Evolutionary conservation across 2,888 invertebrate genomes (phyloP).

Genomic region (Oxycera nigricornis): DNA sequence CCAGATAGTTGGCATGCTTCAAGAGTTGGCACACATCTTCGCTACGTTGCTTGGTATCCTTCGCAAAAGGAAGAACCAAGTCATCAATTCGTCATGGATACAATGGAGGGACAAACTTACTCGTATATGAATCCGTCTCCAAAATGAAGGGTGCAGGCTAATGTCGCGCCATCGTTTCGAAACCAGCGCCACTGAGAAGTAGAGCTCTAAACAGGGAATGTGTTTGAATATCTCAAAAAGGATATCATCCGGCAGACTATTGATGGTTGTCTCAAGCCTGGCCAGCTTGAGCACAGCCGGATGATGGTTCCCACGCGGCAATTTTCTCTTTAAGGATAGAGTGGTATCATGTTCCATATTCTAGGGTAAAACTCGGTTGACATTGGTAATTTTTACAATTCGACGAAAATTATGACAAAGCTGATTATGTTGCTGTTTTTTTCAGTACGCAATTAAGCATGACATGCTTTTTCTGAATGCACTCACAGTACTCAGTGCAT

Average conservation of each 20-base stretch:
- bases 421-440: conserved; percentile 13
- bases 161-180: conserved; percentile 39
- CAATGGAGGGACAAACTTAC: conserved; percentile 42
- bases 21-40: conserved; percentile 34
- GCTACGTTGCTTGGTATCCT: conserved; percentile 10
- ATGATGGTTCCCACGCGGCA: conserved; percentile 10
- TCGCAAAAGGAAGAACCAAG: not conserved
- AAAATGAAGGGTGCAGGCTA: conserved; percentile 29
- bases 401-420: conserved; percentile 10
- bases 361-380: conserved; percentile 39
- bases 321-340: conserved; percentile 40
- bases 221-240: conserved; percentile 43
- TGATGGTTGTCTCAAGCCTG: conserved; percentile 23
- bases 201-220: conserved; percentile 36
- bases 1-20: conserved; percentile 1
- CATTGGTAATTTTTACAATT: conserved; percentile 40
- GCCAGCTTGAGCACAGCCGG: conserved; percentile 12
- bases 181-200: conserved; percentile 29
- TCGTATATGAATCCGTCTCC: conserved; percentile 36
- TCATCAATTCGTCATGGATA: not conserved
- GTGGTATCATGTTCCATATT: conserved; percentile 43
- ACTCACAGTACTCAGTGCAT: too few species aligned
- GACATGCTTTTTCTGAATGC: conserved; percentile 11
- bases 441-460: conserved; percentile 34
- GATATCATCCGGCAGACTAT: conserved; percentile 40